Evolutionary conservation across 2,888 invertebrate species (phyloP).

Genomic region (Sepioteuthis lessoniana): DNA sequence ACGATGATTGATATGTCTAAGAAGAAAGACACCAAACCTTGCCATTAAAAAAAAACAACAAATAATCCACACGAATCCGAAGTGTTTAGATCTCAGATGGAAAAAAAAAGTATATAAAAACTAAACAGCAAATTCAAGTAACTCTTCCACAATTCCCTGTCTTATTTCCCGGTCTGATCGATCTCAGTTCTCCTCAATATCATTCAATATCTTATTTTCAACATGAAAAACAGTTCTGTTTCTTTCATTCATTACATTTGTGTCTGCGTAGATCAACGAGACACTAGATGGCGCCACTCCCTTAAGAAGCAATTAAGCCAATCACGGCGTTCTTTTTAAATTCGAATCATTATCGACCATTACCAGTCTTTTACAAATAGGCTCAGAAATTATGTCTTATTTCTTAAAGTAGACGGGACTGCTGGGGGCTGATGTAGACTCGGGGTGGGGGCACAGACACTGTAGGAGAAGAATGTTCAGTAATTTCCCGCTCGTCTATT

Average conservation of each 20-base stretch:
- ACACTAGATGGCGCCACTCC: conserved; percentile 1
- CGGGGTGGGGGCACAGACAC: neutral
- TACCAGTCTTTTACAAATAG: neutral
- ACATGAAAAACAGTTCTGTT: neutral
- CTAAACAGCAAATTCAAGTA: too few relatives aligned
- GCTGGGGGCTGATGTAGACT: neutral
- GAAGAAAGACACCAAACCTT: too few relatives aligned
- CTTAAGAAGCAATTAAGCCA: neutral
- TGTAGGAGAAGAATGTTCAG: neutral
- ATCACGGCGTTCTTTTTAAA: neutral
- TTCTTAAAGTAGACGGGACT: neutral
- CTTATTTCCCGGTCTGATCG: too few relatives aligned
- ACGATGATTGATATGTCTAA: too few relatives aligned
- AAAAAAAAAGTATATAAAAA: too few relatives aligned
- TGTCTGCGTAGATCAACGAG: neutral
- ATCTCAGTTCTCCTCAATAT: too few relatives aligned
- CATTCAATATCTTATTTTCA: neutral
- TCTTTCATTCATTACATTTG: neutral
- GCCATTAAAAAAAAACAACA: too few relatives aligned
- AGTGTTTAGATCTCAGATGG: too few relatives aligned
- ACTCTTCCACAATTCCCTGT: too few relatives aligned
- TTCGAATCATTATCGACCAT: conserved; percentile 17
- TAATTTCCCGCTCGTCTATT: neutral
- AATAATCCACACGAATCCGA: too few relatives aligned
- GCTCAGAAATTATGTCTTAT: neutral